Base-by-base conservation (phyloP, 2,888 invertebrate species). In the Bellardia pandia region DNA sequence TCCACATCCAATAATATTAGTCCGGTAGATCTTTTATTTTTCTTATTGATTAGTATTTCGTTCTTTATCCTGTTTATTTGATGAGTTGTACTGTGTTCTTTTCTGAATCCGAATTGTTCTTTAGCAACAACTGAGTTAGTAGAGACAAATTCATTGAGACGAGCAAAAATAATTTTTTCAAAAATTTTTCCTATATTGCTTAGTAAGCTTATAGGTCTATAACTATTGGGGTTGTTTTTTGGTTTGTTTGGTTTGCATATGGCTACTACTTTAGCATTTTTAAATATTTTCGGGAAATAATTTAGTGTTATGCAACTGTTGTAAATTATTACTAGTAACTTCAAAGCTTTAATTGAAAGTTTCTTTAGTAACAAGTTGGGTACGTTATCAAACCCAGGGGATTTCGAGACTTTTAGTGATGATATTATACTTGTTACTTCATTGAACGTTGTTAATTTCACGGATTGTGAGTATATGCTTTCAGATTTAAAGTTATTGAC, bases 241-340 rank as follows among this genome's bases (percentile, higher is more conserved):
- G 79, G 71, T 51, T 64, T 79, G 23, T 79, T 79, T n/a, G 62
- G 62, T 62, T 71, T 79, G 23, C 40, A 37, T 11, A 79, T 51
- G 9, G 72, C 42, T 40, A 72, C n/a, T 13, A 72, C 23, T 79
- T 64, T 71, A 14, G 79, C 71, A 62, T 71, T 62, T 75, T 75
- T 60, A 58, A 75, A 75, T 8, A 13, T 42, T 16, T 9, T 60
- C 6, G 74, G 74, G 14, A 75, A 74, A 60, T 74, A 74, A 30
- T 37, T 58, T n/a, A 66, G 53, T 64, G 14, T 71, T 62, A 80
- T 14, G 30, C 56, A 80, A 33, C 30, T 62, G 23, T 72, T 80
- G 2, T 72, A 80, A 16, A 80, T 64, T n/a, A 40, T 42, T 14
- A 64, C 33, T 8, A 69, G 13, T 16, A 45, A 11, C 13, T 78